These are phyloP conservation scores for Forficula auricularia DNA, from an alignment of 1,140 invertebrate species.

Conservation along the genomic window DNA sequence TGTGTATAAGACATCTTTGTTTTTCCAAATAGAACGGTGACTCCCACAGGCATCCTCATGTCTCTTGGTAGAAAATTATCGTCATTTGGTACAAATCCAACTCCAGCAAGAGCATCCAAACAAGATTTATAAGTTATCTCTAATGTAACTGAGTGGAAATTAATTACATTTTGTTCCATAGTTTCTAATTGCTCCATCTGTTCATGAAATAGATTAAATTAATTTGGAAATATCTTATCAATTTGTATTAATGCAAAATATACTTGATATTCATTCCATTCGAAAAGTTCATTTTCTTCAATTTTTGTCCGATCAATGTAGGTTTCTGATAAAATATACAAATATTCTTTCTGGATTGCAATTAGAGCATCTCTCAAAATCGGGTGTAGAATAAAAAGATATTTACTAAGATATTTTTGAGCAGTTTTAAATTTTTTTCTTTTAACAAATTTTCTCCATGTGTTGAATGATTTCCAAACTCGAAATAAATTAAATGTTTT, in stretches of 20 bases:
- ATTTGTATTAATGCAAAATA: too few relatives aligned
- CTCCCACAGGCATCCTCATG: constrained; percentile 23
- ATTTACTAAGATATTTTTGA: constrained; percentile 37
- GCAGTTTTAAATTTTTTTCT: constrained; percentile 43
- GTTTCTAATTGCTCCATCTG: constrained; percentile 34
- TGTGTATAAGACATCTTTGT: constrained; percentile 62
- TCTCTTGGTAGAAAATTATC: constrained; percentile 22
- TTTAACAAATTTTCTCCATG: constrained; percentile 58
- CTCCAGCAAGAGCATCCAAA: constrained; percentile 46
- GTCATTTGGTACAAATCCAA: constrained; percentile 53
- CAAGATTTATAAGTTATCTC: constrained; percentile 50
- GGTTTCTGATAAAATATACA: constrained; percentile 38
- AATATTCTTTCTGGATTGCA: constrained; percentile 48
- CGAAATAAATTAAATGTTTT: constrained; percentile 51
- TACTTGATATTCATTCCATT: constrained; percentile 48
- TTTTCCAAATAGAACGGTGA: constrained; percentile 24
- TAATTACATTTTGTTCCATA: constrained; percentile 31
- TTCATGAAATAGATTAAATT: constrained; percentile 2
- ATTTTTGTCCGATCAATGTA: constrained; percentile 35
- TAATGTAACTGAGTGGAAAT: constrained; percentile 38
- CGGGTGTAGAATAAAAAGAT: constrained; percentile 55
- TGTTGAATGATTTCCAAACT: constrained; percentile 65
- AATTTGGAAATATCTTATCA: background rate
- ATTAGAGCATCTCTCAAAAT: constrained; percentile 48
- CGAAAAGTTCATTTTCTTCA: constrained; percentile 41